Conservation (phyloP, 2,888 invertebrate genomes). For the Pollenia labialis region DNA sequence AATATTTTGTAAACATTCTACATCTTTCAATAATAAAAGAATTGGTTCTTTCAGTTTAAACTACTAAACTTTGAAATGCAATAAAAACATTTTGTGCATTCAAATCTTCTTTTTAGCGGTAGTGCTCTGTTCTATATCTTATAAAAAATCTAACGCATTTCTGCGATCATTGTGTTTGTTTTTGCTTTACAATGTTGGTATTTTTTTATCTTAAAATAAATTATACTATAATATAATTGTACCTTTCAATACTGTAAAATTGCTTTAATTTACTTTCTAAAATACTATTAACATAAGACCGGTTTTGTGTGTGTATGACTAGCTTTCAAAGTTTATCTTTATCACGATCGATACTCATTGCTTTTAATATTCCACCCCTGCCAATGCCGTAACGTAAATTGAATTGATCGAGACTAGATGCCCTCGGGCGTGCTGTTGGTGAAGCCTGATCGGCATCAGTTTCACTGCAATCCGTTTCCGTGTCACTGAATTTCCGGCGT, state of each 20-base stretch:
- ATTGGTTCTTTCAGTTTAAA: too few relatives aligned
- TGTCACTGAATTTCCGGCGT: constrained; percentile 82
- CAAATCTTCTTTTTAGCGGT: too few relatives aligned
- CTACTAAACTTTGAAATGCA: too few relatives aligned
- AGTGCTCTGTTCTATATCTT: too few relatives aligned
- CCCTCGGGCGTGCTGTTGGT: constrained; percentile 79
- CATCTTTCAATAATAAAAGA: too few relatives aligned
- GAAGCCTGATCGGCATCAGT: constrained; percentile 78
- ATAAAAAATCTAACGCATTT: too few relatives aligned
- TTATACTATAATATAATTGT: constrained; percentile 70
- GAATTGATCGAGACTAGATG: constrained; percentile 83
- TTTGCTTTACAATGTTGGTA: constrained; percentile 51
- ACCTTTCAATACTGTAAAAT: constrained; percentile 75
- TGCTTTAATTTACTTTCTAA: constrained; percentile 73
- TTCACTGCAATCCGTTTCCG: constrained; percentile 83
- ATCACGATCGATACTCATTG: constrained; percentile 84
- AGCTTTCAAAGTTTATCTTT: constrained; percentile 84
- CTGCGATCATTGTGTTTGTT: constrained; percentile 5
- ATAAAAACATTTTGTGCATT: too few relatives aligned
- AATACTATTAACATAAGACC: constrained; percentile 72
- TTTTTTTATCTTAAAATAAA: constrained; percentile 38
- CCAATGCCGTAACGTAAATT: constrained; percentile 82
- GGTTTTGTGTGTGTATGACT: constrained; percentile 63
- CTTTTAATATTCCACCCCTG: constrained; percentile 81
- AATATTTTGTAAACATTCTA: too few relatives aligned